phyloP scores from a whole-genome alignment of 2,888 invertebrate genomes.

The Pseudococcus viburni region DNA sequence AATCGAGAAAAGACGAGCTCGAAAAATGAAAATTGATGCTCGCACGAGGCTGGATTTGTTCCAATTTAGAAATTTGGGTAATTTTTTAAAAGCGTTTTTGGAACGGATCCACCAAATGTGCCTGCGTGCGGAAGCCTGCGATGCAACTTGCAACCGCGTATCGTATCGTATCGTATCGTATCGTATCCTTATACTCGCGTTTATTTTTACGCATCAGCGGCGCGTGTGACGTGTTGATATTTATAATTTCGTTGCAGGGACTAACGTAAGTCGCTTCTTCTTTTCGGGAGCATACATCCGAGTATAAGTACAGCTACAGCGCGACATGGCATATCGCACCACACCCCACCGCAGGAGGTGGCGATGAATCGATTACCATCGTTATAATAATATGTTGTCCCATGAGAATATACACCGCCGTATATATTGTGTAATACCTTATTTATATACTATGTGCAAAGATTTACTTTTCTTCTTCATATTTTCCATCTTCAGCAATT shows the following conservation, averaged over 20 bases:
- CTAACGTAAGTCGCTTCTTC: neutral
- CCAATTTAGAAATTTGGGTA: constrained; percentile 9
- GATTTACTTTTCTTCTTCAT: neutral
- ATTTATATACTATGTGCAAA: neutral
- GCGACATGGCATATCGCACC: neutral
- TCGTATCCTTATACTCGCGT: neutral
- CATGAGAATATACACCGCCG: neutral
- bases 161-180: constrained; percentile 1
- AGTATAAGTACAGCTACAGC: neutral
- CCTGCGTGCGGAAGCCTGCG: neutral
- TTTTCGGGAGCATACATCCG: neutral
- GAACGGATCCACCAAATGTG: neutral
- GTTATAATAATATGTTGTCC: neutral
- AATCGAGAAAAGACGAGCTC: neutral
- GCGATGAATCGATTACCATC: constrained; percentile 22
- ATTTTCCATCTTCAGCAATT: neutral
- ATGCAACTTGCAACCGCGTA: constrained; percentile 11
- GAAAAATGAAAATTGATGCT: constrained; percentile 1
- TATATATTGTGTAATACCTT: neutral
- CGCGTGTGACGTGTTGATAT: neutral
- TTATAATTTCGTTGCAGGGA: neutral
- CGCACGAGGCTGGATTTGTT: constrained; percentile 18
- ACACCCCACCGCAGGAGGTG: neutral
- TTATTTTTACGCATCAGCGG: neutral
- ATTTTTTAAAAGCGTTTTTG: constrained; percentile 37